Conservation (phyloP, 2,113 vertebrate genomes). For the Nesogale talazaci region DNA sequence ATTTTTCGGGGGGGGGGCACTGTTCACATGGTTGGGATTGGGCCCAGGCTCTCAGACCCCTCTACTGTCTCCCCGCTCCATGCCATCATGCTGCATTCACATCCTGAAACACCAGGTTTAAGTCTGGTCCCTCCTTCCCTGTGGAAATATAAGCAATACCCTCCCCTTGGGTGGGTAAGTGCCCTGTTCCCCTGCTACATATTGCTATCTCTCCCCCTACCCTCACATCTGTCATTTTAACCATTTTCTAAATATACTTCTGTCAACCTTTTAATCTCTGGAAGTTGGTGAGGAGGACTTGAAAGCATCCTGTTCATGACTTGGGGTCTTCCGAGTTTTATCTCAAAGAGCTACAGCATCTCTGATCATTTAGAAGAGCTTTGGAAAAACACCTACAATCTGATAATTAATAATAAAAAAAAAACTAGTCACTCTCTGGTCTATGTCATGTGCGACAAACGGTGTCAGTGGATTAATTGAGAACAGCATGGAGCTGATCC, state of each 20-base stretch:
- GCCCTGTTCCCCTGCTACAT: too few relatives aligned
- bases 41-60: too few relatives aligned
- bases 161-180: too few relatives aligned
- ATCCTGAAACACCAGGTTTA: too few relatives aligned
- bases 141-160: too few relatives aligned
- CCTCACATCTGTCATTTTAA: not conserved
- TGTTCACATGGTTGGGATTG: too few relatives aligned
- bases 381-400: not conserved
- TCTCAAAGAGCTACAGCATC: not conserved
- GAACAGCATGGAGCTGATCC: not conserved
- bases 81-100: too few relatives aligned
- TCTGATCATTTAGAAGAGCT: not conserved
- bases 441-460: accelerated
- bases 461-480: not conserved
- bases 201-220: too few relatives aligned
- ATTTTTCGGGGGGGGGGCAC: too few relatives aligned
- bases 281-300: constrained; percentile 27
- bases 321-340: not conserved
- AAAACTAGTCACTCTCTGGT: not conserved
- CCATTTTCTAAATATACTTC: constrained; percentile 32
- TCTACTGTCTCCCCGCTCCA: too few relatives aligned
- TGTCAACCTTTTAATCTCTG: constrained; percentile 7
- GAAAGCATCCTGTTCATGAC: not conserved
- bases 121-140: too few relatives aligned
- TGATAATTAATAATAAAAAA: not conserved